These are phyloP conservation scores for Heteromyza rotundicornis DNA, from an alignment of 2,888 invertebrate genomes.

Conservation along the genomic window DNA sequence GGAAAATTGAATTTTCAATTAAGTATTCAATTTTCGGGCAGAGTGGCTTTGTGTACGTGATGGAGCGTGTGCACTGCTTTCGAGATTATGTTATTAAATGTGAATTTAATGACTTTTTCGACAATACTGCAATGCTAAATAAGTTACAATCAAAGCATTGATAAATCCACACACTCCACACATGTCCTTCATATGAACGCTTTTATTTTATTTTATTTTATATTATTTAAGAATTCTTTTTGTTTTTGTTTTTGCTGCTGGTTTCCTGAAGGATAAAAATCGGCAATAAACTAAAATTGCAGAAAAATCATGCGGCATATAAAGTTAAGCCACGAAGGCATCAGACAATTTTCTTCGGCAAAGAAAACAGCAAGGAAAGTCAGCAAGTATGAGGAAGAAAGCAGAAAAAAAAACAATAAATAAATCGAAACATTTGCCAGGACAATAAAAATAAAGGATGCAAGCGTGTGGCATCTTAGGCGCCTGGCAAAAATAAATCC, in stretches of 20 bases:
- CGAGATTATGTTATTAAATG: neutral
- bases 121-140: neutral
- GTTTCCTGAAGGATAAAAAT: neutral
- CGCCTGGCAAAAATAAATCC: neutral
- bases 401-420: neutral
- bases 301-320: conserved; percentile 1
- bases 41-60: neutral
- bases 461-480: neutral
- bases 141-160: neutral
- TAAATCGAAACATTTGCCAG: neutral
- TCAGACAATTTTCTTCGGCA: too few relatives aligned
- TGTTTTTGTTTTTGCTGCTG: too few relatives aligned
- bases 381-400: neutral
- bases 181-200: neutral
- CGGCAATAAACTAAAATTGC: conserved; percentile 18
- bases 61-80: neutral
- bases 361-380: neutral
- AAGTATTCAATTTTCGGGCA: neutral
- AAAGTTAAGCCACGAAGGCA: neutral
- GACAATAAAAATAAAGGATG: neutral
- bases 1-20: neutral
- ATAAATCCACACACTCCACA: neutral
- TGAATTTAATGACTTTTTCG: neutral
- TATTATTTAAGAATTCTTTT: too few relatives aligned
- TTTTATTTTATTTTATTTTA: neutral